Percentiles rank a stretch among this genome's conserved stretches.
These are phyloP conservation scores for Notarius quadriscutis DNA, from an alignment of 2,113 vertebrate species.

Conservation along the genomic window DNA sequence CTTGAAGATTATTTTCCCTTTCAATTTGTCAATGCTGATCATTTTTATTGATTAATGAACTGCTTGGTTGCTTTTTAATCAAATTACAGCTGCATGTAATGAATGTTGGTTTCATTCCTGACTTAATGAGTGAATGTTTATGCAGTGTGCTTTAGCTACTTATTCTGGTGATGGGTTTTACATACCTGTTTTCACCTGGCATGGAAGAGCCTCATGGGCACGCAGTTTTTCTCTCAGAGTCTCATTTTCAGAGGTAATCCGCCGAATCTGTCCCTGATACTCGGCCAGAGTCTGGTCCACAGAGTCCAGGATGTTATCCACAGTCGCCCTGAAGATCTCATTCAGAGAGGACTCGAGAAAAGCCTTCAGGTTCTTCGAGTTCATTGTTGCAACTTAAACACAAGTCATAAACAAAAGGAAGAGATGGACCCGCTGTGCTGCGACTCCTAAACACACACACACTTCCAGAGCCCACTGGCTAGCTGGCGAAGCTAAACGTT, in stretches of 20 bases:
- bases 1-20: not conserved
- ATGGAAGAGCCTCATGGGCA: conserved; percentile 40
- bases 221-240: conserved; percentile 64
- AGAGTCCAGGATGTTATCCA: conserved; percentile 72
- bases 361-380: conserved; percentile 62
- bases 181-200: conserved; percentile 52
- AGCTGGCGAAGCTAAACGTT: conserved; percentile 8
- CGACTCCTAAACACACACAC: not conserved
- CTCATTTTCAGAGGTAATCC: conserved; percentile 70
- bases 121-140: not conserved
- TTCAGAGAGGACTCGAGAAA: conserved; percentile 71
- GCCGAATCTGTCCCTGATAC: conserved; percentile 65
- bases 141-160: not conserved
- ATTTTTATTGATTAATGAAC: not conserved
- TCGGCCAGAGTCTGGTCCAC: conserved; percentile 70
- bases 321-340: conserved; percentile 72
- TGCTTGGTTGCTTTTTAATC: not conserved
- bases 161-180: no score
- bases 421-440: no score
- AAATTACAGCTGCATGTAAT: not conserved
- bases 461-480: not conserved
- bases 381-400: conserved; percentile 52
- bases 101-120: not conserved
- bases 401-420: not conserved
- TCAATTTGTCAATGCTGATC: no score